Evolutionary conservation across 2,888 invertebrate genomes (phyloP).

Genomic region (Polyploca ridens): DNA sequence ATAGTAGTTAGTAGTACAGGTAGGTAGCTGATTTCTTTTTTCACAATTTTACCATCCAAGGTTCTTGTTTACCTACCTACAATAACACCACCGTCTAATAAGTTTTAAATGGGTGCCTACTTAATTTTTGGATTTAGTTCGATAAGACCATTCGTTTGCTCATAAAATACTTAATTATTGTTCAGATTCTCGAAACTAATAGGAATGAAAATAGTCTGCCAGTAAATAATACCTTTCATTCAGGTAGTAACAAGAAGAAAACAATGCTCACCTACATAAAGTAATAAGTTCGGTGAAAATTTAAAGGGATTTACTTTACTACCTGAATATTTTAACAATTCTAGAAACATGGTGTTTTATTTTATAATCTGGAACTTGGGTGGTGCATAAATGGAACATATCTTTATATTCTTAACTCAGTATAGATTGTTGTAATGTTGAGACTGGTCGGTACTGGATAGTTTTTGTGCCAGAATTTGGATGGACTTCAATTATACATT

Average conservation of each 20-base stretch:
- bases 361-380: constrained; percentile 30
- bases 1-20: no score
- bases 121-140: background rate
- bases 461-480: background rate
- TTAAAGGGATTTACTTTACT: constrained; percentile 37
- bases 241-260: background rate
- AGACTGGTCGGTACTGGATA: constrained; percentile 20
- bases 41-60: no score
- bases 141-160: background rate
- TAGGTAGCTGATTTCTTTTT: no score
- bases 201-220: background rate
- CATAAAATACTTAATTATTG: background rate
- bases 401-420: constrained; percentile 29
- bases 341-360: constrained; percentile 42
- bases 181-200: background rate
- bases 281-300: constrained; percentile 20
- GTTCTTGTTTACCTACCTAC: no score
- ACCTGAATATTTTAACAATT: constrained; percentile 34
- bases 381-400: constrained; percentile 30
- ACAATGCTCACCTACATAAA: background rate
- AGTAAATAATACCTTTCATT: background rate
- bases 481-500: background rate
- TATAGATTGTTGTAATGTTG: constrained; percentile 24
- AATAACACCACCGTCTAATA: no score
- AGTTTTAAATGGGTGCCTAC: background rate